Evolutionary conservation across 1,140 invertebrate genomes (phyloP).

Genomic region (fruit fly (Drosophila melanogaster)): Release_6_plus_ISO1_MT NC_004354.4:22650001-22650500

Average conservation of each 20-base stretch:
- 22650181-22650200: slow-evolving; percentile 10
- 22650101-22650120: slow-evolving; percentile 31
- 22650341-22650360: not conserved
- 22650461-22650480: slow-evolving; percentile 26
- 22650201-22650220: slow-evolving; percentile 44
- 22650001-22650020: slow-evolving; percentile 43
- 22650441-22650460: slow-evolving; percentile 33
- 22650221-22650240: slow-evolving; percentile 17
- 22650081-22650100: not conserved
- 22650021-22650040: slow-evolving; percentile 33
- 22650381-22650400: slow-evolving; percentile 12
- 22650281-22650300: slow-evolving; percentile 1
- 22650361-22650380: not conserved
- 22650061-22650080: not conserved
- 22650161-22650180: slow-evolving; percentile 14
- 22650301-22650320: not conserved
- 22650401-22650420: not conserved
- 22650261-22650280: not conserved
- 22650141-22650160: not conserved
- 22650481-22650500: slow-evolving; percentile 5
- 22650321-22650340: not conserved
- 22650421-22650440: slow-evolving; percentile 36
- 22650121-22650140: not conserved
- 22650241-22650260: slow-evolving; percentile 1
- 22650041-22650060: slow-evolving; percentile 32